Evolutionary conservation across 2,888 invertebrate genomes (phyloP), one percentile per base, ranked within the genome.

Genomic region (Caenorhabditis sinica): DNA sequence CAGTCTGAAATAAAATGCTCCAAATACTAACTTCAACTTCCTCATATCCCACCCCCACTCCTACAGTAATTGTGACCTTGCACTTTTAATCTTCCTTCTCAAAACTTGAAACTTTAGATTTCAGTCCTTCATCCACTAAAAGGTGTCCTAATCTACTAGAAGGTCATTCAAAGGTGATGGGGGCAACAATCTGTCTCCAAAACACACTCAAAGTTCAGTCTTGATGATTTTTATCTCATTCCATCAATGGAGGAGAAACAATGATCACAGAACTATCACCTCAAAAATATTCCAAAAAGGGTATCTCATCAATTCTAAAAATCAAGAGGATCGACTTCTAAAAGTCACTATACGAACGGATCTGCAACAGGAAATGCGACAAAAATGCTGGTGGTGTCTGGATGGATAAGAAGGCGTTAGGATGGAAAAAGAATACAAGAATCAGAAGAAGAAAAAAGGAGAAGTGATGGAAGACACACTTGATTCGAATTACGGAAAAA

Each of bases 401-500:
- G 68, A 51, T n/a, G 20, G 28, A 51, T n/a, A 66, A 66, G 49
- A 49, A 53, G 68, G 51, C 33, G 33, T 45, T 45, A 56, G 15
- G 36, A 3, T 20, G 23, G 61, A 40, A 61, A 40, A 36, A 61
- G 43, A 65, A 40, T 40, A 40, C 40, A 40, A 6, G 40, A 11
- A 36, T 36, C 33, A 36, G 33, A 36, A 36, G 4, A 36, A 40
- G 40, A 11, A n/a, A n/a, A n/a, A n/a, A n/a, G n/a, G n/a, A n/a
- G n/a, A n/a, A n/a, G n/a, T n/a, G n/a, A n/a, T n/a, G n/a, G 49
- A 63, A 63, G 40, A 63, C 43, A 66, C 66, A 51, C 68, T 68
- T 68, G 68, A 68, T 69, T 69, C 69, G 69, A 69, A 69, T 69
- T 69, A 69, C 53, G 69, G 28, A 68, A 68, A 36, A 30, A 60